A percentile compares a stretch with the other conserved stretches of the same genome.
Evolutionary conservation across 1,140 invertebrate species (phyloP).

Genomic region (Zaprionus capensis): DNA sequence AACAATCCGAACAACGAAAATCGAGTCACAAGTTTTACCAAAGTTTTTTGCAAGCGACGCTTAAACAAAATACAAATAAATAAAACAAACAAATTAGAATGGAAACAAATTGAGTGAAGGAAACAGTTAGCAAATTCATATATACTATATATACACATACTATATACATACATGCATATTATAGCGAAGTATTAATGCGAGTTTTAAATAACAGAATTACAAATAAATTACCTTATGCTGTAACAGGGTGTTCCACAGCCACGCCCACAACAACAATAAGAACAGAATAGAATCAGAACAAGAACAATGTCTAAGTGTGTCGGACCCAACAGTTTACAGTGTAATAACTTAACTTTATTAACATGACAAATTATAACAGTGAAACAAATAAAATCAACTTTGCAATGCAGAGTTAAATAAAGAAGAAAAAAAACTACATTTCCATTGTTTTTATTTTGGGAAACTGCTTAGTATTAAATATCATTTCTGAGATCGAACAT

Average conservation of each 20-base stretch:
- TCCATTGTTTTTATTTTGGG: neutral
- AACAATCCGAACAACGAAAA: neutral
- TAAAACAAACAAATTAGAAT: neutral
- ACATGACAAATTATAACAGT: constrained; percentile 41
- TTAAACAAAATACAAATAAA: neutral
- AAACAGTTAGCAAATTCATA: constrained; percentile 21
- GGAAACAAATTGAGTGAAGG: constrained; percentile 8
- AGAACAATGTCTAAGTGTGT: constrained; percentile 28
- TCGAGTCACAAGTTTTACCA: constrained; percentile 35
- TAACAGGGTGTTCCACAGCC: constrained; percentile 10
- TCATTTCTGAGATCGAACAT: too few relatives aligned
- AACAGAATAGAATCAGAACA: constrained; percentile 1
- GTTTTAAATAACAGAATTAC: constrained; percentile 18
- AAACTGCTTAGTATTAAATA: neutral
- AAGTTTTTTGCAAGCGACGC: constrained; percentile 11
- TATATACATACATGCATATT: constrained; percentile 11
- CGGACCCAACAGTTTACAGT: constrained; percentile 12
- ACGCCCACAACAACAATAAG: constrained; percentile 3
- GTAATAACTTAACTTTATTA: constrained; percentile 39
- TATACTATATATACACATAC: constrained; percentile 16
- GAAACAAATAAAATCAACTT: constrained; percentile 42
- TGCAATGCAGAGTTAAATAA: constrained; percentile 50
- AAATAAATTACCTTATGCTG: constrained; percentile 26
- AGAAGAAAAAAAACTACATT: constrained; percentile 6
- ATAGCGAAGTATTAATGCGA: constrained; percentile 26